These are phyloP conservation scores for Rhinolophus sinicus DNA, from an alignment of 2,113 vertebrate genomes.

Conservation along the genomic window DNA sequence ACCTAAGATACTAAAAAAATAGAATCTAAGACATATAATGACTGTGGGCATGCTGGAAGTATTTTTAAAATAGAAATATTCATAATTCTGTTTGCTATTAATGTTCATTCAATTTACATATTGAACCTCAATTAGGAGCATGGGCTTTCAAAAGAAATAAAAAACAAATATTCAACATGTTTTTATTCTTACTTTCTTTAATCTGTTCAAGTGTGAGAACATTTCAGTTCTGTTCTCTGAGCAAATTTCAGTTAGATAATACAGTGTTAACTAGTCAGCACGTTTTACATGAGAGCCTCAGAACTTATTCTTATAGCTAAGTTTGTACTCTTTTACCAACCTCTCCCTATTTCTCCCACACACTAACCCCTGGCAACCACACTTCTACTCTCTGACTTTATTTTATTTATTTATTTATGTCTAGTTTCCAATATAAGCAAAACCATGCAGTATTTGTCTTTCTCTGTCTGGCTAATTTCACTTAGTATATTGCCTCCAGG, in stretches of 20 bases:
- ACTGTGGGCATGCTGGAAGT: not conserved
- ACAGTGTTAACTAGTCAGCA: not conserved
- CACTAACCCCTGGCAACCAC: not conserved
- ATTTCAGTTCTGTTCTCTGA: not conserved
- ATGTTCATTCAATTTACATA: not conserved
- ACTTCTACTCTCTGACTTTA: not conserved
- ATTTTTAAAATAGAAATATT: not conserved
- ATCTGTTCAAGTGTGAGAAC: not conserved
- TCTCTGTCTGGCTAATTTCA: not conserved
- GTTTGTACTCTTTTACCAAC: not conserved
- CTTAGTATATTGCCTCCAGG: not conserved
- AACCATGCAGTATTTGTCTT: not conserved
- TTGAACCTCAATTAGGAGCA: not conserved
- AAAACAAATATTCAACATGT: not conserved
- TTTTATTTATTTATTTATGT: not conserved
- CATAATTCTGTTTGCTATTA: not conserved
- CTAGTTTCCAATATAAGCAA: not conserved
- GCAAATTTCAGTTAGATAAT: not conserved
- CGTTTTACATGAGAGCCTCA: not conserved
- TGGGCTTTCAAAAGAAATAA: not conserved
- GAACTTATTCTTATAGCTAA: not conserved
- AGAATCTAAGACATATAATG: not conserved
- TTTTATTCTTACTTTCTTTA: not conserved
- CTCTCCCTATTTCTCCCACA: not conserved
- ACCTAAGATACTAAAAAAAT: not conserved